Evolutionary conservation across 2,113 vertebrate species (phyloP), one percentile per base, ranked within the genome.

Genomic region (Oncorhynchus tshawytscha): DNA sequence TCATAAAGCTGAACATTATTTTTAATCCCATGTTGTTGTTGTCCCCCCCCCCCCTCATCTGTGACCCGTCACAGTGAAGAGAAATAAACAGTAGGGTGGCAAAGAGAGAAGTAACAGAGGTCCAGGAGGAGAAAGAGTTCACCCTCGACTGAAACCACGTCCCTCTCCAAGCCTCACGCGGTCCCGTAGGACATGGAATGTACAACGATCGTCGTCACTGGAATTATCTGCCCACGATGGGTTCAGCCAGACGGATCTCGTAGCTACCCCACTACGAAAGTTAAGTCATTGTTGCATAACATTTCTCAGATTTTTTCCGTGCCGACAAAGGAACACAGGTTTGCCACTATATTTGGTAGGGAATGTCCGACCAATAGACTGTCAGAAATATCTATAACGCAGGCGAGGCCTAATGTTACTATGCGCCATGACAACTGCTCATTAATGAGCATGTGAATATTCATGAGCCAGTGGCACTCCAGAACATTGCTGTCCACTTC

Each of bases 1-100:
- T 75, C 22, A 84, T 81, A 80, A 89, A 86, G 82, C 81, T 78
- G 73, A 81, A 84, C 78, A 72, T 78, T 15, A 27, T n/a, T 18
- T 25, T 48, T 3, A 74, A 62, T 5, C 62, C 69, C 39, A 65
- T 71, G 70, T 12, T 27, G 77, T 45, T 25, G 24, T 39, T 2
- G 25, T 2, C 25, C 25, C 2, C 25, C 25, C 27, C 27, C 8
- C 66, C 16, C 54, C 78, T 79, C 77, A 13, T 3, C 81, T 81
- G 79, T 77, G 86, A 81, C 62, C 62, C n/a, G 79, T 86, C 82
- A 82, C 81, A 84, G 79, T 90, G 84, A 51, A 72, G 51, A 73
- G 67, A 59, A 81, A 34, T 70, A 81, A 80, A 86, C 29, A 3
- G 80, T 24, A 64, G 66, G 51, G 18, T 48, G 1, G 79, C 48